Evolutionary conservation across 2,888 invertebrate genomes (phyloP).

Genomic region (Strigamia crassipes): DNA sequence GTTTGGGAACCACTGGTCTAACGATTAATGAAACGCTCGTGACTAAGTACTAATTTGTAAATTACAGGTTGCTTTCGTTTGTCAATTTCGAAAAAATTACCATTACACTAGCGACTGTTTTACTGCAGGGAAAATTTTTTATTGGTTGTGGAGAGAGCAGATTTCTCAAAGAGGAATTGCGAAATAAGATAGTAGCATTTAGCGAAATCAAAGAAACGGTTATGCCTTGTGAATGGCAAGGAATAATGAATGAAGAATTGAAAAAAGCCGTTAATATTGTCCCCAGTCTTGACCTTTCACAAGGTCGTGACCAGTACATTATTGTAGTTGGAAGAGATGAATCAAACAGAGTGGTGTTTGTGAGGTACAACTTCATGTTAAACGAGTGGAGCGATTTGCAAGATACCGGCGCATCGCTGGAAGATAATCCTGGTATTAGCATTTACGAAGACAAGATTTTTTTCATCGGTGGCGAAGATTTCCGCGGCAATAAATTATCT

Average conservation of each 20-base stretch:
- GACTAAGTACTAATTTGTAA: background rate
- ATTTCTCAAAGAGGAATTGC: background rate
- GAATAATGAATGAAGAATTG: constrained; percentile 34
- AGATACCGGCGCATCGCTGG: constrained; percentile 15
- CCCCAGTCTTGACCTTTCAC: background rate
- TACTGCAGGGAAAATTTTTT: constrained; percentile 2
- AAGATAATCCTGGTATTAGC: background rate
- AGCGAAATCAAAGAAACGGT: constrained; percentile 23
- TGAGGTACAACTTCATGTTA: constrained; percentile 16
- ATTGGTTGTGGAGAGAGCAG: constrained; percentile 23
- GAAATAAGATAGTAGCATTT: background rate
- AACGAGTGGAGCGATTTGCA: constrained; percentile 19
- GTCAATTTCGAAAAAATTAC: constrained; percentile 28
- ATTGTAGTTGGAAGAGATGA: constrained; percentile 11
- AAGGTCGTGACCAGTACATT: background rate
- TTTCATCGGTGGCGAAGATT: constrained; percentile 14
- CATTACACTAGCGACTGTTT: background rate
- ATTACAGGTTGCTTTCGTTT: background rate
- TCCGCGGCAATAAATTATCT: constrained; percentile 9
- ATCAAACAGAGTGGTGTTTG: constrained; percentile 6
- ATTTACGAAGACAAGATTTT: background rate
- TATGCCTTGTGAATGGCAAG: constrained; percentile 32
- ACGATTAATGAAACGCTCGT: no score
- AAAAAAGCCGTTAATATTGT: constrained; percentile 4
- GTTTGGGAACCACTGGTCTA: no score